Evolutionary conservation across 2,888 invertebrate species (phyloP).

Genomic region (Callimorpha dominula): DNA sequence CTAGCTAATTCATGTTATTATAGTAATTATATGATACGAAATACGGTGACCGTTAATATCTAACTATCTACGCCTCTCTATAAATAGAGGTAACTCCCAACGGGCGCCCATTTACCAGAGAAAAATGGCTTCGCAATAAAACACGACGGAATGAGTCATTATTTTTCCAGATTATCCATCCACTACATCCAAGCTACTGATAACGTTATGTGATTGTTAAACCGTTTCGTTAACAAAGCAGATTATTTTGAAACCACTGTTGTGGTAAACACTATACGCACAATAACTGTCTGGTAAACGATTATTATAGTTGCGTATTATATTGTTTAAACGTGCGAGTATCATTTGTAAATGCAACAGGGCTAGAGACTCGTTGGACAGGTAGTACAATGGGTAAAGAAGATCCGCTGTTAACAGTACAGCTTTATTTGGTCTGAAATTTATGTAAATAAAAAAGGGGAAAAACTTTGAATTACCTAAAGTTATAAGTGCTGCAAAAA

Average conservation of each 20-base stretch:
- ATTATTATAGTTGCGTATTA: no score
- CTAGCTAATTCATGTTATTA: conserved; percentile 26
- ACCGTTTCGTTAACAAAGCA: neutral
- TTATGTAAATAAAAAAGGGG: no score
- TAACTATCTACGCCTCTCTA: conserved; percentile 51
- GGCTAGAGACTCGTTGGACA: neutral
- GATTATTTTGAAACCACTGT: neutral
- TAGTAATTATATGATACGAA: conserved; percentile 45
- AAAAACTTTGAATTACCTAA: no score
- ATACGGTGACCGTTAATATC: conserved; percentile 43
- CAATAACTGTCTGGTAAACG: neutral
- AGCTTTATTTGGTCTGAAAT: no score
- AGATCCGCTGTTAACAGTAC: no score
- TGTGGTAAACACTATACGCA: neutral
- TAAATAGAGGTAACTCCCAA: conserved; percentile 55
- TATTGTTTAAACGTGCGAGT: no score
- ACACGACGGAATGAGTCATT: conserved; percentile 53
- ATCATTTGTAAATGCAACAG: no score
- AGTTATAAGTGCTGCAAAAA: neutral
- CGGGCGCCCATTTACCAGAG: conserved; percentile 52
- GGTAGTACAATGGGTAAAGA: no score
- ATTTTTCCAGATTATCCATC: conserved; percentile 52
- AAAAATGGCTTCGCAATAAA: conserved; percentile 59
- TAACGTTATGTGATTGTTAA: conserved; percentile 27
- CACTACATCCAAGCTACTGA: conserved; percentile 41